Evolutionary conservation across 2,888 invertebrate genomes (phyloP), one percentile per base, ranked within the genome.

Genomic region (Limnephilus lunatus): DNA sequence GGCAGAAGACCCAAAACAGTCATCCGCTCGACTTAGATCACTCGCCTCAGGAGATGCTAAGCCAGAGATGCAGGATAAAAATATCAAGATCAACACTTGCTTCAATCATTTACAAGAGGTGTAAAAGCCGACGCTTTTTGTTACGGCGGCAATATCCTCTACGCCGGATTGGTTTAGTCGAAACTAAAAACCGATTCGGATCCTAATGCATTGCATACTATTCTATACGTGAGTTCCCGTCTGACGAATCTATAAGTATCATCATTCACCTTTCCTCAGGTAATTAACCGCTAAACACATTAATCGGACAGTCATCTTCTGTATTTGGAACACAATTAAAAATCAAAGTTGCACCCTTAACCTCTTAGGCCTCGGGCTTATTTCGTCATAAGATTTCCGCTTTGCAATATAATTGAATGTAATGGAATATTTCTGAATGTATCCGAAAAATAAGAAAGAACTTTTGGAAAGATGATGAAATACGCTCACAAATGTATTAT

Each of bases 1-100:
- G 92, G 92, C 92, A 92, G 85, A 89, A 44, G 81, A 53, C 88
- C 88, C 88, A n/a, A 88, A 91, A 91, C 88, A 87, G 80, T 91
- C 86, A 90, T 85, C 86, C 87, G 80, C 85, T 32, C 39, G 83
- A 87, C 53, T 48, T 53, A 32, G 68, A 30, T 53, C 53, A 85
- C 25, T 15, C 32, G 85, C 85, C 9, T 31, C 39, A 4, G 39
- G 19, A 68, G 85, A n/a, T 30, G 85, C 35, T n/a, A 68, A 32
- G 87, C 68, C 32, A 19, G 30, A 48, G 48, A 30, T 31, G 87
- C 87, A n/a, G 87, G 14, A 87, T 87, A 44, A 87, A 87, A 87
- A n/a, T 87, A 48, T 48, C 48, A 30, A 35, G 68, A 68, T 30
- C 39, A 31, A 85, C 82, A 32, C 82, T 31, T 82, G 32, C 82